A percentile compares a stretch with the other conserved stretches of the same genome.
phyloP scores from a whole-genome alignment of 2,888 invertebrate species.

The Nomada goodeniana region DNA sequence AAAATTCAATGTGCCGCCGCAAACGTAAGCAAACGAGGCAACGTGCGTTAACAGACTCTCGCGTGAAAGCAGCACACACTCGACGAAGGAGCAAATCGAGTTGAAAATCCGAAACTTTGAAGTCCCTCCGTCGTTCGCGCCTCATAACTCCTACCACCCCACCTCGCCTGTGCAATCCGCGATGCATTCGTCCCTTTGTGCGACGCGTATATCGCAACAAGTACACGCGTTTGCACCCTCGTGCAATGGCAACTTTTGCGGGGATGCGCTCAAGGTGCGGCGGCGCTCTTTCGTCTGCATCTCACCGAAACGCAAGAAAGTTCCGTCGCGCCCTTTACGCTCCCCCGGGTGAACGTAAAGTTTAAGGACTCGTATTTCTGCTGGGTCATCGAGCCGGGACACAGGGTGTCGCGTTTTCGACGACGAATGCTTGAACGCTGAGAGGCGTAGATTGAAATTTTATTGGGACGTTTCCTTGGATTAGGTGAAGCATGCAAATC shows the following conservation, averaged over 20 bases:
- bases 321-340: not conserved
- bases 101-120: conserved; percentile 44
- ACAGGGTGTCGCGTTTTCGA: not conserved
- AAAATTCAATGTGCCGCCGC: conserved; percentile 39
- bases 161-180: not conserved
- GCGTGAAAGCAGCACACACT: conserved; percentile 30
- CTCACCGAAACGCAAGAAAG: not conserved
- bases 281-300: not conserved
- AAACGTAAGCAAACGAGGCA: conserved; percentile 29
- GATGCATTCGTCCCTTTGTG: not conserved
- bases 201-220: not conserved
- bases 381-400: not conserved
- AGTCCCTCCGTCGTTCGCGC: conserved; percentile 13
- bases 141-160: conserved; percentile 9
- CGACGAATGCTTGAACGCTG: not conserved
- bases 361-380: conserved; percentile 1
- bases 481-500: no score
- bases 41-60: conserved; percentile 17
- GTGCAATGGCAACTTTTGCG: not conserved
- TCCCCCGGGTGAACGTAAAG: not conserved
- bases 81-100: conserved; percentile 37
- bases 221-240: not conserved
- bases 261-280: no score
- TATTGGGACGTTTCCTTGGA: not conserved
- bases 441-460: conserved; percentile 1